These are phyloP conservation scores for Calliphora vomitoria DNA, from an alignment of 2,888 invertebrate genomes.

Conservation along the genomic window DNA sequence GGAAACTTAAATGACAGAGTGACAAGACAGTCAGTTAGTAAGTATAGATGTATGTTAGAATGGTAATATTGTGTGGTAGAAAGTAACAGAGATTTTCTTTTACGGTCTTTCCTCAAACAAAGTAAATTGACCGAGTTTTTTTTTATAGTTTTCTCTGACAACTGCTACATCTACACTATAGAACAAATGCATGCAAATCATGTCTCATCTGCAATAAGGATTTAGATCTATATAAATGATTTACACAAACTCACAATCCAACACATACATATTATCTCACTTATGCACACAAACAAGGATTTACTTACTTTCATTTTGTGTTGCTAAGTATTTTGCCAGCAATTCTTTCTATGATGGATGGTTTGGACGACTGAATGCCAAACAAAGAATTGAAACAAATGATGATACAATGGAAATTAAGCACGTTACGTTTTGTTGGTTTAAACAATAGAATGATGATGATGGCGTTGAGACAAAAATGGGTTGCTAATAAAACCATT, in stretches of 20 bases:
- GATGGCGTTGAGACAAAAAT: background rate
- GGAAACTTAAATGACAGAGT: background rate
- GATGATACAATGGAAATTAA: background rate
- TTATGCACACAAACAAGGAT: background rate
- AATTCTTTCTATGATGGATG: conserved; percentile 6
- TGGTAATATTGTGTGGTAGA: background rate
- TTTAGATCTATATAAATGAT: conserved; percentile 39
- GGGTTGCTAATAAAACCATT: background rate
- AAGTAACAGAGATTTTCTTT: background rate
- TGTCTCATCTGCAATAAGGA: conserved; percentile 68
- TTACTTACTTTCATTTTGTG: background rate
- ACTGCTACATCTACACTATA: background rate
- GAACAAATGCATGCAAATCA: conserved; percentile 66
- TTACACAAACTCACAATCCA: background rate
- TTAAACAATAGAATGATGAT: background rate
- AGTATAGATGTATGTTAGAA: background rate
- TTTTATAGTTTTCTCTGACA: background rate
- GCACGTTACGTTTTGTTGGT: background rate
- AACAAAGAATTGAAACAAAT: conserved; percentile 22
- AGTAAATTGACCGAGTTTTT: conserved; percentile 24
- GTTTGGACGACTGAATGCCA: background rate
- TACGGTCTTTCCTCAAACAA: background rate
- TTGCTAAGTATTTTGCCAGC: background rate
- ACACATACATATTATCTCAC: background rate
- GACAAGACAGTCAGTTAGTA: background rate